A percentile compares a stretch with the other conserved stretches of the same genome.
Evolutionary conservation across 2,888 invertebrate genomes (phyloP).

Genomic region (Bellardia pandia): DNA sequence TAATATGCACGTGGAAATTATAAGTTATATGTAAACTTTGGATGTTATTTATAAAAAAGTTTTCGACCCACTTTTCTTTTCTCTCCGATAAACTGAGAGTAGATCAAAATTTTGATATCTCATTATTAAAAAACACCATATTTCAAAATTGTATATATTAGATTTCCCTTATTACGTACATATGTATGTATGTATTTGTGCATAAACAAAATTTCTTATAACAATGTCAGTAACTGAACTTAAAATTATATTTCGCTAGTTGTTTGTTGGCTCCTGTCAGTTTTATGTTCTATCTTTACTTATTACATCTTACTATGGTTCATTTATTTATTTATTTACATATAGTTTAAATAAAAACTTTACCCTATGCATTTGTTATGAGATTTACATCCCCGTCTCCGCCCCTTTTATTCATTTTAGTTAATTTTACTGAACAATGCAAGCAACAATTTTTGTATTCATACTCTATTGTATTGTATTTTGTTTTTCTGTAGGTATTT

Average conservation of each 20-base stretch:
- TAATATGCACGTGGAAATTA: no score
- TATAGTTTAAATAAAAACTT: neutral
- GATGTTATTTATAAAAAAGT: no score
- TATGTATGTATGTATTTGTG: no score
- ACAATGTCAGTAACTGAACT: slow-evolving; percentile 5
- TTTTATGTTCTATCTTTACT: neutral
- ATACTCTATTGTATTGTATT: slow-evolving; percentile 13
- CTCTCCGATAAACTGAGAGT: no score
- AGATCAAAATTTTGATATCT: no score
- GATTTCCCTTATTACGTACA: no score
- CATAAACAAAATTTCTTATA: no score
- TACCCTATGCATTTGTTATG: neutral
- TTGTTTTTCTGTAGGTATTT: slow-evolving; percentile 29
- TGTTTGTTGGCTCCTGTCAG: neutral
- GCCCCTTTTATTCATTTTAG: neutral
- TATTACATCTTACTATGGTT: neutral
- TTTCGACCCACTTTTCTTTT: no score
- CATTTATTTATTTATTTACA: neutral
- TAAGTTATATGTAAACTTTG: no score
- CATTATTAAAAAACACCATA: no score
- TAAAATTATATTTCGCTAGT: neutral
- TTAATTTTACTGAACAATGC: slow-evolving; percentile 17
- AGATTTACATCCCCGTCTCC: neutral
- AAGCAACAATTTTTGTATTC: slow-evolving; percentile 37
- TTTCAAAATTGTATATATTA: no score